Percentiles rank a stretch among this genome's conserved stretches.
phyloP scores from a whole-genome alignment of 2,113 vertebrate genomes.

The Halichoerus grypus region DNA sequence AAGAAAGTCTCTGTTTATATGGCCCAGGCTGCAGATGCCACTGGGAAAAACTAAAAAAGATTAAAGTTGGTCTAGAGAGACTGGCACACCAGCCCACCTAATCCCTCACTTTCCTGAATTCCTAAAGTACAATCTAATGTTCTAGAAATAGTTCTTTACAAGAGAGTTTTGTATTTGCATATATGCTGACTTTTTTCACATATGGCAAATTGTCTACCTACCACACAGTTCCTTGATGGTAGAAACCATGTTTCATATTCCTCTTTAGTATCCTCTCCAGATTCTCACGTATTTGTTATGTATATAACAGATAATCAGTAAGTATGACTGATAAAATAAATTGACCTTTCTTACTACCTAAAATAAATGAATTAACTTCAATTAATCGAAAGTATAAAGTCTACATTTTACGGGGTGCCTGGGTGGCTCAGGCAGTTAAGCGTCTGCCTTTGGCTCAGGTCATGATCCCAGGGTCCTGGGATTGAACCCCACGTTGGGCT shows the following conservation, averaged over 20 bases:
- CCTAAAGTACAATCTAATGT: neutral
- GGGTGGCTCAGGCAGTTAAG: neutral
- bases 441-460: neutral
- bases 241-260: neutral
- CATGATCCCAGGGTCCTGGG: too few relatives aligned
- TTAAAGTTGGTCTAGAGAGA: neutral
- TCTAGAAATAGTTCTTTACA: neutral
- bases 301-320: conserved; percentile 29
- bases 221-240: neutral
- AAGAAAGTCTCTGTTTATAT: neutral
- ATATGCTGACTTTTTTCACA: neutral
- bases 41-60: neutral
- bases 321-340: conserved; percentile 28
- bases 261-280: neutral
- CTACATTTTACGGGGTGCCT: neutral
- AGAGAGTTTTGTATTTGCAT: neutral
- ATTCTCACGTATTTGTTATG: neutral
- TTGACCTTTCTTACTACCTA: neutral
- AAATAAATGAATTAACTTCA: conserved; percentile 49
- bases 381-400: neutral
- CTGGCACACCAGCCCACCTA: neutral
- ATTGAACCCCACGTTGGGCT: neutral
- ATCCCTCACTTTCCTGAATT: neutral
- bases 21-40: neutral
- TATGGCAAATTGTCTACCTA: neutral